Evolutionary conservation across 2,113 vertebrate genomes (phyloP).

Genomic region (Oxygymnocypris stewartii): DNA sequence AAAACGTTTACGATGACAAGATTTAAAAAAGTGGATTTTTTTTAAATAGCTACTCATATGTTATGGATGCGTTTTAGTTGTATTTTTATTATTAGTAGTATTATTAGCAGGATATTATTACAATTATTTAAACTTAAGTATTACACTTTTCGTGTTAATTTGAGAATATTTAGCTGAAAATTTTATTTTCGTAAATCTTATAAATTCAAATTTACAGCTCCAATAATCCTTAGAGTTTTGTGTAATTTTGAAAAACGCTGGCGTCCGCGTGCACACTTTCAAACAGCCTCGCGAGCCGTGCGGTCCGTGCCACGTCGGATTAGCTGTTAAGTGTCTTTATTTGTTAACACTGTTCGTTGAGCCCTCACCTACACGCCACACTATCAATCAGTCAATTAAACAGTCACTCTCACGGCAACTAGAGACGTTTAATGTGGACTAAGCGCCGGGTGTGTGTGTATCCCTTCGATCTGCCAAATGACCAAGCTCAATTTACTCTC

Average conservation of each 20-base stretch:
- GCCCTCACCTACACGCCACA: constrained; percentile 73
- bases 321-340: constrained; percentile 76
- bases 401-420: constrained; percentile 69
- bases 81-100: background rate
- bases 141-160: background rate
- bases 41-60: background rate
- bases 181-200: background rate
- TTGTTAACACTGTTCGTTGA: constrained; percentile 71
- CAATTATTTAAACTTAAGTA: background rate
- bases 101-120: background rate
- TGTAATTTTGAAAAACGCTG: constrained; percentile 15
- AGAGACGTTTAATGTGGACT: constrained; percentile 62
- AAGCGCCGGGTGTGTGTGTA: constrained; percentile 51
- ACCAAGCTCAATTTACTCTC: constrained; percentile 59
- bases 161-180: background rate
- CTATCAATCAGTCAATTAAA: constrained; percentile 82
- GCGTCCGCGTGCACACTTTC: background rate
- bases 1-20: background rate
- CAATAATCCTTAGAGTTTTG: background rate
- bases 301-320: constrained; percentile 70
- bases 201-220: background rate
- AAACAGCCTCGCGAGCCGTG: constrained; percentile 24
- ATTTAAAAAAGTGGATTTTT: constrained; percentile 15
- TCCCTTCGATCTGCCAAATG: constrained; percentile 54
- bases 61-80: background rate